Evolutionary conservation across 92 coral and sea anemone genomes (phyloP), one percentile per base, ranked within the genome.

Genomic region (Umimayanthus kanabou): DNA sequence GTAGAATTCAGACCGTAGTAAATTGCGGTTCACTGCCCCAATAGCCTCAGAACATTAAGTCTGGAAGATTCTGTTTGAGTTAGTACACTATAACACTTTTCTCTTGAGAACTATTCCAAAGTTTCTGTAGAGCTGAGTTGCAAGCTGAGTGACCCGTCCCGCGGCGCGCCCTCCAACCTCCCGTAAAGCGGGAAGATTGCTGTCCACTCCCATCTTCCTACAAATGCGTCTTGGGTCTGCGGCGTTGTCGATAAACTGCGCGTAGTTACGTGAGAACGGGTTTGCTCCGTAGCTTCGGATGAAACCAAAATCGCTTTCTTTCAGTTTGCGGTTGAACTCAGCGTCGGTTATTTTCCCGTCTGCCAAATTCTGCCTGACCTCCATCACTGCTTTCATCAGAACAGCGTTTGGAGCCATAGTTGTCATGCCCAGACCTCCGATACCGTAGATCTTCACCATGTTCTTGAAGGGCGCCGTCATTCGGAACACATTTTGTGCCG

Each of bases 341-440:
- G 72, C 43, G 13, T 80, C 84, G 42, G 43, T 80, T 80, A 80
- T 80, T 50, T 80, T 80, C 10, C 84, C 84, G 4, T 80, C 72
- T 3, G 25, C 84, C 23, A 80, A 47, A 9, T 55, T 23, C 71
- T 80, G 84, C 5, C 84, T 80, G 7, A 72, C 72, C 15, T 80
- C 84, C 84, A 80, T 80, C 15, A 80, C 85, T 16, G 85, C 85
- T 37, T 80, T 80, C 85, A 80, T 80, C 47, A 80, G 85, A 20
- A 80, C 85, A 28, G 85, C 85, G 45, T 80, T 80, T 4, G 85
- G 85, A 29, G 85, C 85, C 85, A 80, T 80, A 20, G 85, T 80
- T 11, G 85, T 80, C 85, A 80, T 80, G 13, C 85, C 85, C 85
- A 80, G 85, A 37, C 85, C 85, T 22, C 85, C 85, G 23, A 80